Base-by-base conservation (phyloP, 2,113 vertebrate species). In the Pteronura brasiliensis region DNA sequence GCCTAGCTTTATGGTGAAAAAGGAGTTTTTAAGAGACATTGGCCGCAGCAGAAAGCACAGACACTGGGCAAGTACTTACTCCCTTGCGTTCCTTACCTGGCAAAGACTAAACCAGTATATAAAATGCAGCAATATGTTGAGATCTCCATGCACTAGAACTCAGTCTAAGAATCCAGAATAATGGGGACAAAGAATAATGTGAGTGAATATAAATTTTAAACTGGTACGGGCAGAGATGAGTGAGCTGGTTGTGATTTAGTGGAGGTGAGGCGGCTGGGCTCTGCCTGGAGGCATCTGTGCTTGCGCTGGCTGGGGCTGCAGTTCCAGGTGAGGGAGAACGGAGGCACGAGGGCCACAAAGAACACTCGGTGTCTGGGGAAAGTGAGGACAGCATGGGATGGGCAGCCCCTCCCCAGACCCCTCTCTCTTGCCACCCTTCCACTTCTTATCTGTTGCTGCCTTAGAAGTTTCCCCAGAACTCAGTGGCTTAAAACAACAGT, bases 331-430 rank as follows among this genome's bases (percentile, higher is more conserved):
- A 57, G 71, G 44, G 72, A 44, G 79, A 65, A 6, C 63, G 57
- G 31, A 57, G 23, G 63, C 89, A 14, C 0, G 15, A 34, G 52
- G 90, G 25, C 77, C 10, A 3, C 6, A 47, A 72, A 17, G 25
- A 49, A 44, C 34, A 1, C 11, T 6, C 4, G 2, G 1, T 36
- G 17, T 55, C 44, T 2, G 4, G 7, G 52, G 36, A 42, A 47
- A 4, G 29, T 7, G 15, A 67, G 80, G 39, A 39, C 25, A 17
- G 17, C 23, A 21, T 52, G 29, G 67, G 93, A 29, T 1, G 11
- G 36, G 27, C 39, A 67, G 12, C 29, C 42, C 34, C 44, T 55
- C n/a, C 36, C 20, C 34, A 21, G 1, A 25, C 14, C 55, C 49
- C 20, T 21, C 44, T 36, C 13, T 55, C 15, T 23, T 39, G 29